phyloP scores from a whole-genome alignment of 2,113 vertebrate genomes.

The Alligator sinensis region DNA sequence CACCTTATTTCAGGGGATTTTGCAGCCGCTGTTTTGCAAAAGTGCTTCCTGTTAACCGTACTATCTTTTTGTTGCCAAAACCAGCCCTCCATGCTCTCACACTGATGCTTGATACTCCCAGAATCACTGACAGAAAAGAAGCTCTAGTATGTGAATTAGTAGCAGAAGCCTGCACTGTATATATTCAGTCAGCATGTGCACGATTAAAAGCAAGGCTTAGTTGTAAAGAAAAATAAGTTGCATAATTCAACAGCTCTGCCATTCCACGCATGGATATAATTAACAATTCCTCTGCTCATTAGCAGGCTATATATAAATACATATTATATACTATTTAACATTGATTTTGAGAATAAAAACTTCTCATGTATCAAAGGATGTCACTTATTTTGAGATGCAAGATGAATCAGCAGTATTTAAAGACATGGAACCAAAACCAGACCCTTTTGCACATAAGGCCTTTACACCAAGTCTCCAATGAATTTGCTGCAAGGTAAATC shows the following conservation, averaged over 20 bases:
- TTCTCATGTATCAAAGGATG: conserved; percentile 52
- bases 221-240: conserved; percentile 59
- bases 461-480: neutral
- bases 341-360: conserved; percentile 62
- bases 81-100: neutral
- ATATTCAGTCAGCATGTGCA: conserved; percentile 19
- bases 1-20: neutral
- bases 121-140: neutral
- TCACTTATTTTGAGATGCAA: conserved; percentile 38
- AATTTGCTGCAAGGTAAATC: neutral
- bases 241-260: conserved; percentile 66
- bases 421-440: conserved; percentile 1
- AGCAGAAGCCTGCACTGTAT: neutral
- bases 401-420: neutral
- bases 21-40: neutral
- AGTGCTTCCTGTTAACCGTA: neutral
- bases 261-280: conserved; percentile 59
- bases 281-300: conserved; percentile 71
- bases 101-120: neutral
- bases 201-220: conserved; percentile 17
- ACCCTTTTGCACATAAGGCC: neutral
- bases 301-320: conserved; percentile 69
- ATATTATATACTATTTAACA: conserved; percentile 61
- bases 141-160: neutral
- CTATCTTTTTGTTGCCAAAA: neutral